These are phyloP conservation scores for Schizopygopsis malacanthus DNA, from an alignment of 2,797 vertebrate species.

Conservation along the genomic window DNA sequence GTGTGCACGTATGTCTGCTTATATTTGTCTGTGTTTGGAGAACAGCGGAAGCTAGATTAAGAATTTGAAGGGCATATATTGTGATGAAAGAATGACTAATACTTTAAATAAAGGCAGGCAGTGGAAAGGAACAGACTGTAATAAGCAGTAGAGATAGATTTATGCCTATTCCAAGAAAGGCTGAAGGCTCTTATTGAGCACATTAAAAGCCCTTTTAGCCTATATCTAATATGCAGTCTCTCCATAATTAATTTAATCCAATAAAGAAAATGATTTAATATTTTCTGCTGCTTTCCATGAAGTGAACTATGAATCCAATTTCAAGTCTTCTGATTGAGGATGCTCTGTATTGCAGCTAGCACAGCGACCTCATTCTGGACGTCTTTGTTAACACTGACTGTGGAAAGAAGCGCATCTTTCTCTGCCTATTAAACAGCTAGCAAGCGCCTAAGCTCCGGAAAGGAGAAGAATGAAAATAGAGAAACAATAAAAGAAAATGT, in stretches of 20 bases:
- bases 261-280: constrained; percentile 57
- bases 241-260: constrained; percentile 78
- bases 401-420: constrained; percentile 64
- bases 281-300: constrained; percentile 72
- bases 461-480: constrained; percentile 77
- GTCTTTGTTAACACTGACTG: constrained; percentile 73
- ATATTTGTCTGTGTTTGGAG: constrained; percentile 37
- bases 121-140: constrained; percentile 56
- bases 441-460: constrained; percentile 71
- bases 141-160: constrained; percentile 64
- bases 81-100: constrained; percentile 56
- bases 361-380: constrained; percentile 68
- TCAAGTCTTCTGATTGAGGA: constrained; percentile 71
- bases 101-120: constrained; percentile 56
- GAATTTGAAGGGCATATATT: constrained; percentile 47
- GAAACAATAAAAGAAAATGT: constrained; percentile 82
- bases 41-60: constrained; percentile 50
- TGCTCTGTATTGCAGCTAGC: constrained; percentile 67
- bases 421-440: constrained; percentile 59
- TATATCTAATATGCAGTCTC: constrained; percentile 69
- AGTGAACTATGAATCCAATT: constrained; percentile 74
- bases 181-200: constrained; percentile 72
- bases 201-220: constrained; percentile 71
- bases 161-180: constrained; percentile 70
- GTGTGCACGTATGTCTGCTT: constrained; percentile 12